Base-by-base conservation (phyloP, 2,888 invertebrate species). In the Callimorpha dominula region DNA sequence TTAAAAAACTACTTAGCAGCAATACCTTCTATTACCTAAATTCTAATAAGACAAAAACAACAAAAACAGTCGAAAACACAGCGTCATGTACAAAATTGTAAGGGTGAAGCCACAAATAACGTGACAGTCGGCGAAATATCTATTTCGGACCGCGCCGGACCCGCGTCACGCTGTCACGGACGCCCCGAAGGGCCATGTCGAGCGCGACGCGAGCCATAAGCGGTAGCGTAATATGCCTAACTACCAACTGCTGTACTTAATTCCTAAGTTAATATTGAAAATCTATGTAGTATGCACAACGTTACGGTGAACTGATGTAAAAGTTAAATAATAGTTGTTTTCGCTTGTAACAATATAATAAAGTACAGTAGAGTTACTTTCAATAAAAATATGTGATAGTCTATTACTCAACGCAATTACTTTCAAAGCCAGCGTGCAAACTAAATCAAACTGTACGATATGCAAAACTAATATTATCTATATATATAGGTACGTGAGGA, bases 121-220 rank as follows among this genome's bases (percentile, higher is more conserved):
- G 85, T 87, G 91, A 92, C 93, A 91, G 90, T 88, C 86, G 89
- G 89, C 90, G 89, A 93, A 93, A 93, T 93, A 93, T 94, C 93
- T 94, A 93, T 93, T 93, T 94, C 91, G 93, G 94, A 92, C 93
- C 88, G 87, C 82, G 84, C 92, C 83, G 94, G 94, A 94, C 94
- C 94, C 94, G 92, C 91, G 93, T 94, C 93, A 94, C 85, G 84
- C 90, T 94, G 94, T 92, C 94, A 94, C 89, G 86, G 86, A 81
- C 87, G 87, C 88, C 87, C 87, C 82, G 76, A 81, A 86, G 87
- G 87, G 82, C 82, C 82, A 75, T 67, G 73, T 63, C 65, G 74
- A 60, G 64, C 8, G 11, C 4, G 80, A 69, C 14, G 1, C 64
- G 67, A 79, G 77, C 2, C 31, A 91, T 69, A 76, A 83, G 88